A percentile compares a stretch with the other conserved stretches of the same genome.
Conservation (phyloP, 2,113 vertebrate species). For the Epinephelus fuscoguttatus region DNA sequence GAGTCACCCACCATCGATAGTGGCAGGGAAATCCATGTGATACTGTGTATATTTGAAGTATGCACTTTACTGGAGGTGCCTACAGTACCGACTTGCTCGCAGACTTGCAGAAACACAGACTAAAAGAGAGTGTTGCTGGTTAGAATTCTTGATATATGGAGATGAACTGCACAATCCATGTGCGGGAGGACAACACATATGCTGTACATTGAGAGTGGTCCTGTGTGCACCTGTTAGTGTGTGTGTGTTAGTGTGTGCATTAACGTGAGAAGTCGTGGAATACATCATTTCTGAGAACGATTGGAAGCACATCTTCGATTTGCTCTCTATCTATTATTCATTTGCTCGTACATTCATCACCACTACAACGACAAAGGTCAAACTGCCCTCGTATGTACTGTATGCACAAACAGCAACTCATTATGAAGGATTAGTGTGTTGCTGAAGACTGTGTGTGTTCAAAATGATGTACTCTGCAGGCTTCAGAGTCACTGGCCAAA, state of each 20-base stretch:
- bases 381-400: conserved; percentile 40
- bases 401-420: conserved; percentile 20
- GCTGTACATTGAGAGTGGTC: neutral
- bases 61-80: neutral
- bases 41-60: neutral
- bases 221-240: neutral
- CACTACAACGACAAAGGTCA: conserved; percentile 70
- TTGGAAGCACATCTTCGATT: conserved; percentile 47
- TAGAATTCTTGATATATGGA: neutral
- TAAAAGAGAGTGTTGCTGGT: neutral
- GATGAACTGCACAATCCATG: neutral
- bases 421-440: conserved; percentile 44
- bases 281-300: conserved; percentile 40
- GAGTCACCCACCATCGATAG: conserved; percentile 1
- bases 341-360: conserved; percentile 42
- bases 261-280: conserved; percentile 5
- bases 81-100: neutral
- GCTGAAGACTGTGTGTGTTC: conserved; percentile 7
- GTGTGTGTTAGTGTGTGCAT: neutral
- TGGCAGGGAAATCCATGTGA: neutral
- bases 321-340: conserved; percentile 63
- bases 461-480: conserved; percentile 14
- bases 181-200: neutral
- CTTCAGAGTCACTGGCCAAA: conserved; percentile 12
- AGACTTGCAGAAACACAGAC: neutral